Evolutionary conservation across 2,113 vertebrate species (phyloP).

Genomic region (Xiphorhynchus elegans): DNA sequence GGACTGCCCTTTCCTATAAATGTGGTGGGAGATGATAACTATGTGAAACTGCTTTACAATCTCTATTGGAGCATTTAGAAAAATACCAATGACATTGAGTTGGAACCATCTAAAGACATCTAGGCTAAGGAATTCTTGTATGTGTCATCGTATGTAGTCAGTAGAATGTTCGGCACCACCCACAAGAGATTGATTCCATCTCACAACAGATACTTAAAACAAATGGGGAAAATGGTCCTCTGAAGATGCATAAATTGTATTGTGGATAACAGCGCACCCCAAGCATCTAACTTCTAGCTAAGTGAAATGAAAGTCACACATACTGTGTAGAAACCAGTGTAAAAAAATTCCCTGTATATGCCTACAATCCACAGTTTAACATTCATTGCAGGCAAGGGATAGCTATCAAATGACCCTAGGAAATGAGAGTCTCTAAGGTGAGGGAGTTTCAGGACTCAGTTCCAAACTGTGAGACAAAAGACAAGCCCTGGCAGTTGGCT

Average conservation of each 20-base stretch:
- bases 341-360: not conserved
- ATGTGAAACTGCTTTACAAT: not conserved
- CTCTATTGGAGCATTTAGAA: not conserved
- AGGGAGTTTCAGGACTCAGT: not conserved
- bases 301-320: not conserved
- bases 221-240: not conserved
- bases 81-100: not conserved
- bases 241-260: not conserved
- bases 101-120: not conserved
- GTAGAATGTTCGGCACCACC: not conserved
- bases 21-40: not conserved
- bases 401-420: not conserved
- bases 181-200: not conserved
- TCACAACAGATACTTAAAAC: not conserved
- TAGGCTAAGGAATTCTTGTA: not conserved
- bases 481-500: too few species aligned
- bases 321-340: fast-evolving
- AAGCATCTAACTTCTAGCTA: not conserved
- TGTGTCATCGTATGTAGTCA: not conserved
- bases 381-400: not conserved
- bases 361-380: not conserved
- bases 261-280: not conserved
- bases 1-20: not conserved
- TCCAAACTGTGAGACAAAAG: not conserved
- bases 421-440: not conserved